Evolutionary conservation across 2,113 vertebrate species (phyloP).

Genomic region (Mixornis gularis): DNA sequence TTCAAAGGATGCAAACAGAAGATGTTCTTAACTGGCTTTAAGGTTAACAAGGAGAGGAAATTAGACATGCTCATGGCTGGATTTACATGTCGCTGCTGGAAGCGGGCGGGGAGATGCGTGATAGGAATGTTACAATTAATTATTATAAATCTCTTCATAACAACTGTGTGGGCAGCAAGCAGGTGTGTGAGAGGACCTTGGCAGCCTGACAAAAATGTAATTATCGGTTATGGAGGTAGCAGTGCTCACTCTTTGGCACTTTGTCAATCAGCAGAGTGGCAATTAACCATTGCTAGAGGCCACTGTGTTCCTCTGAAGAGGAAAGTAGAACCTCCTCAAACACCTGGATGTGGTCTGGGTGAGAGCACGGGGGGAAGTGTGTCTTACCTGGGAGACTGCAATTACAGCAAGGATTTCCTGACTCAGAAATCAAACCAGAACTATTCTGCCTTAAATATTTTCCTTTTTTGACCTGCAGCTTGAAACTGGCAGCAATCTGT

Average conservation of each 20-base stretch:
- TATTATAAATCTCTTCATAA: neutral
- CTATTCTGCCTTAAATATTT: neutral
- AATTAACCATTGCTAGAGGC: conserved; percentile 43
- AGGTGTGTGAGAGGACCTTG: conserved; percentile 44
- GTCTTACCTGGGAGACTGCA: conserved; percentile 1
- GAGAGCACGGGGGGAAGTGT: neutral
- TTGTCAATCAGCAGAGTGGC: neutral
- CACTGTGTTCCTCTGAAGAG: neutral
- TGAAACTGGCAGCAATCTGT: neutral
- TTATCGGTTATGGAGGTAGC: neutral
- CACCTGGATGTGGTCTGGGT: conserved; percentile 12
- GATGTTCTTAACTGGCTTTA: neutral
- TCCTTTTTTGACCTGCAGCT: neutral
- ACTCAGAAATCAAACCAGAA: neutral
- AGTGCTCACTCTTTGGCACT: neutral
- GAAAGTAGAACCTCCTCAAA: neutral
- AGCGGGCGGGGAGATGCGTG: neutral
- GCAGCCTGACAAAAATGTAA: conserved; percentile 44
- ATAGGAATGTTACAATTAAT: conserved; percentile 48
- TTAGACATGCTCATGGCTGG: neutral
- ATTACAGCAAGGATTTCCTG: conserved; percentile 12
- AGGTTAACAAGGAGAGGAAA: neutral
- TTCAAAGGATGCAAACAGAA: neutral
- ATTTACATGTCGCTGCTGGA: neutral
- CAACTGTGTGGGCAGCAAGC: neutral